Evolutionary conservation across 2,888 invertebrate species (phyloP).

Genomic region (Philereme vetulata): DNA sequence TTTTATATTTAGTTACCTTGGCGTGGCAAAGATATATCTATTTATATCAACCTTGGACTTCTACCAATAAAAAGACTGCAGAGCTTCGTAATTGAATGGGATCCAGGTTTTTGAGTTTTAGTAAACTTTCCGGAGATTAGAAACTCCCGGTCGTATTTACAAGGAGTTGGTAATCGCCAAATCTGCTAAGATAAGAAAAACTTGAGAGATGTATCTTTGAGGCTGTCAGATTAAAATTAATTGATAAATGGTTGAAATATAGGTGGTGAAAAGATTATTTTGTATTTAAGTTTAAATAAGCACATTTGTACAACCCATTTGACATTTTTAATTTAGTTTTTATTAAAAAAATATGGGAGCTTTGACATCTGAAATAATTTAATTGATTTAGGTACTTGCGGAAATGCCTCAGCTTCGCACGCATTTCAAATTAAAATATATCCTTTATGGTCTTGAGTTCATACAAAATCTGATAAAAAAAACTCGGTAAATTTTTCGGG

Average conservation of each 20-base stretch:
- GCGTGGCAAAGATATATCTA: neutral
- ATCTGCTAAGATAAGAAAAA: slow-evolving; percentile 28
- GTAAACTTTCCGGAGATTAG: slow-evolving; percentile 48
- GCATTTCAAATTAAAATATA: too few species aligned
- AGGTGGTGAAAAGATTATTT: neutral
- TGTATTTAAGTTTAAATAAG: too few species aligned
- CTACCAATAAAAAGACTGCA: slow-evolving; percentile 31
- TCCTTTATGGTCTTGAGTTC: too few species aligned
- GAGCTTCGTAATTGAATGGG: slow-evolving; percentile 52
- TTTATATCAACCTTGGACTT: neutral
- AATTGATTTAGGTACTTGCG: too few species aligned
- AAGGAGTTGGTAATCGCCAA: slow-evolving; percentile 30
- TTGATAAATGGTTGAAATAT: slow-evolving; percentile 9
- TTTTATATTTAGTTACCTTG: neutral
- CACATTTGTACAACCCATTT: too few species aligned
- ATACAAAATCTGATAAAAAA: too few species aligned
- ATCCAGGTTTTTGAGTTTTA: slow-evolving; percentile 41
- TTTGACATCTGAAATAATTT: too few species aligned
- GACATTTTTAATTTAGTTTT: too few species aligned
- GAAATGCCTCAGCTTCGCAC: too few species aligned
- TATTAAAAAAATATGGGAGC: too few species aligned
- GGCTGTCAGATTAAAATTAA: slow-evolving; percentile 22
- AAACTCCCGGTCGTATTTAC: slow-evolving; percentile 41
- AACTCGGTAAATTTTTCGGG: too few species aligned
- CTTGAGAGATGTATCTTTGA: slow-evolving; percentile 25